Conservation (phyloP, 2,797 vertebrate genomes). For the Cyclura pinguis region DNA sequence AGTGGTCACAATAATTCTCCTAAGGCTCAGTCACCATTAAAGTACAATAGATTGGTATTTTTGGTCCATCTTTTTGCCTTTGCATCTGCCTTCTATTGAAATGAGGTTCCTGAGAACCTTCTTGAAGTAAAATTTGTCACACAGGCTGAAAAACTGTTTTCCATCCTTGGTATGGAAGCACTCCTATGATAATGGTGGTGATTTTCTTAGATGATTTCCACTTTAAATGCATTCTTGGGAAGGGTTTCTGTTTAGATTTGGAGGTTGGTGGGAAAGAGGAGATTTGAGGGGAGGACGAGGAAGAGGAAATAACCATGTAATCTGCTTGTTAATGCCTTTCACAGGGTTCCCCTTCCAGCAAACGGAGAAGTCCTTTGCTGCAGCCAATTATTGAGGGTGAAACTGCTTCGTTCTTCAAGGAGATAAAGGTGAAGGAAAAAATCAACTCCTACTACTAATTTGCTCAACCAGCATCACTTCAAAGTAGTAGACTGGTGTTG, state of each 20-base stretch:
- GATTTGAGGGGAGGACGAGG: constrained; percentile 33
- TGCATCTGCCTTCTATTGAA: too few relatives aligned
- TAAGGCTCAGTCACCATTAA: too few relatives aligned
- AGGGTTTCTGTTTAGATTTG: constrained; percentile 39
- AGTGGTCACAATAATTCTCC: too few relatives aligned
- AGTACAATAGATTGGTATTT: too few relatives aligned
- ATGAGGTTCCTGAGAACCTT: too few relatives aligned
- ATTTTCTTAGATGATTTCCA: neutral
- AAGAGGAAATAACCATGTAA: constrained; percentile 74
- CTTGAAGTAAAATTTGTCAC: too few relatives aligned
- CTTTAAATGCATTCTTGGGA: neutral
- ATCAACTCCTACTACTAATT: constrained; percentile 78
- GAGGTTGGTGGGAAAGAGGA: neutral
- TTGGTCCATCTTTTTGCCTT: too few relatives aligned
- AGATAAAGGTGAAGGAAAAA: constrained; percentile 92
- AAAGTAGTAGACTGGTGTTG: constrained; percentile 47
- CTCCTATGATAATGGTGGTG: too few relatives aligned
- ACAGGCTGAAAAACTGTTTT: too few relatives aligned
- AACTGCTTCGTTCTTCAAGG: constrained; percentile 98
- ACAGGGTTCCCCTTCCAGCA: constrained; percentile 99
- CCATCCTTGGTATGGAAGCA: too few relatives aligned
- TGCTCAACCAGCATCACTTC: constrained; percentile 70
- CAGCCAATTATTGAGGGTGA: constrained; percentile 99
- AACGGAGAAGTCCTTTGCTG: constrained; percentile 97
- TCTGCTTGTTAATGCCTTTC: constrained; percentile 87